Evolutionary conservation across 2,113 vertebrate genomes (phyloP).

Genomic region (Garra rufa): DNA sequence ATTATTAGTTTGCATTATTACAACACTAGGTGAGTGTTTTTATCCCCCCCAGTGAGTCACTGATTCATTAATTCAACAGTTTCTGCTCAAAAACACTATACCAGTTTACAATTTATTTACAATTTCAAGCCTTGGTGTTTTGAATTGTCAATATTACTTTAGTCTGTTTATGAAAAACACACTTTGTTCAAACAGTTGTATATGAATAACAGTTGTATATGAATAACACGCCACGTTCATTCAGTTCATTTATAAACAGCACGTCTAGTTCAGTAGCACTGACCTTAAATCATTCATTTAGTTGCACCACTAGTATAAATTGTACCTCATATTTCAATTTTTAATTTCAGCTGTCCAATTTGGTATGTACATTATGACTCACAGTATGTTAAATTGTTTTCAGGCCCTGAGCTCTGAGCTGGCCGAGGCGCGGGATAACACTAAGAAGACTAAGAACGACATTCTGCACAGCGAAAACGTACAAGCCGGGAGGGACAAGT

Average conservation of each 20-base stretch:
- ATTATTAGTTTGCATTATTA: too few species aligned
- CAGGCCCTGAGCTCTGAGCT: conserved; percentile 91
- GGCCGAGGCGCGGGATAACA: conserved; percentile 81
- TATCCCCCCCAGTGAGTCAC: too few species aligned
- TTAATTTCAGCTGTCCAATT: not conserved
- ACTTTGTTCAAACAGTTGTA: not conserved
- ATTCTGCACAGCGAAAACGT: conserved; percentile 90
- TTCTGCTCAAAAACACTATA: not conserved
- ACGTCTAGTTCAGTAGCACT: not conserved
- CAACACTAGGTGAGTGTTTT: not conserved
- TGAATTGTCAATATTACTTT: not conserved
- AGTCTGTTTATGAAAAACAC: not conserved
- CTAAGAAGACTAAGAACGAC: conserved; percentile 88
- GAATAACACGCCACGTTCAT: not conserved
- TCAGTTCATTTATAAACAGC: not conserved
- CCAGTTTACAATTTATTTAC: not conserved
- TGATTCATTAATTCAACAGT: not conserved
- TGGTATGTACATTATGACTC: not conserved
- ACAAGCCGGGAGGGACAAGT: conserved; percentile 92
- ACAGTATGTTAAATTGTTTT: not conserved
- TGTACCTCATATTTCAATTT: not conserved
- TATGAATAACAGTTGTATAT: not conserved
- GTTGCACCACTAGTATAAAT: not conserved
- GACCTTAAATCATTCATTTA: not conserved
- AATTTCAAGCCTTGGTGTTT: not conserved